Conservation (phyloP, 2,113 vertebrate species). For the Gulo gulo region DNA sequence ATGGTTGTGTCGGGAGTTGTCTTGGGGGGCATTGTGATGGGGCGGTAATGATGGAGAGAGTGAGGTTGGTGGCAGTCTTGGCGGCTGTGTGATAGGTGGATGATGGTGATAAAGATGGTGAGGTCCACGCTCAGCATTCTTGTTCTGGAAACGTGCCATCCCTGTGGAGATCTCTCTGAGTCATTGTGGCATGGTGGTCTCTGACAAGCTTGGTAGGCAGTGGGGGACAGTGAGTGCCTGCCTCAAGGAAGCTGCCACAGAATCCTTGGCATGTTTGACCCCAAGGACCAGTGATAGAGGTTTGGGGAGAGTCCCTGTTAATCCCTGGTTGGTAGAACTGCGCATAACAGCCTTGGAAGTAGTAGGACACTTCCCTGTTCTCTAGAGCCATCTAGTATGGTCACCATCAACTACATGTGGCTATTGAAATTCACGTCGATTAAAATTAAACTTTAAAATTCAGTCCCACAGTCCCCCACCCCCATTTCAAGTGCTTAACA, state of each 20-base stretch:
- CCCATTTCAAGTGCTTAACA: not conserved
- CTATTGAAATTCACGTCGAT: not conserved
- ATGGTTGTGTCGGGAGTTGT: not conserved
- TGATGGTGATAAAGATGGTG: not conserved
- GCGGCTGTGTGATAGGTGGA: not conserved
- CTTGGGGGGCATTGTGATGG: not conserved
- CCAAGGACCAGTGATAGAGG: not conserved
- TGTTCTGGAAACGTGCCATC: too few relatives aligned
- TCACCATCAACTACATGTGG: not conserved
- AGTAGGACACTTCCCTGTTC: not conserved
- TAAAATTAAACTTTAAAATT: not conserved
- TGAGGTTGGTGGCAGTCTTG: not conserved
- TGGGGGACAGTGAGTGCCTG: not conserved
- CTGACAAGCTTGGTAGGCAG: not conserved
- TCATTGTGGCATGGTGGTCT: not conserved
- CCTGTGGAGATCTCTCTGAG: not conserved
- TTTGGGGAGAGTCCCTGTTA: not conserved
- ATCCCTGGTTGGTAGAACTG: not conserved
- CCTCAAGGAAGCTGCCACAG: not conserved
- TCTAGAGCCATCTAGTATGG: not conserved
- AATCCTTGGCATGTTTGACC: not conserved
- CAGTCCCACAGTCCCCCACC: not conserved
- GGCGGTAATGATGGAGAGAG: not conserved
- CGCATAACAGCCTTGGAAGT: rapidly evolving
- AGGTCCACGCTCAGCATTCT: not conserved